These are phyloP conservation scores for Temnothorax rugatulus DNA, from an alignment of 2,888 invertebrate genomes.

Conservation along the genomic window DNA sequence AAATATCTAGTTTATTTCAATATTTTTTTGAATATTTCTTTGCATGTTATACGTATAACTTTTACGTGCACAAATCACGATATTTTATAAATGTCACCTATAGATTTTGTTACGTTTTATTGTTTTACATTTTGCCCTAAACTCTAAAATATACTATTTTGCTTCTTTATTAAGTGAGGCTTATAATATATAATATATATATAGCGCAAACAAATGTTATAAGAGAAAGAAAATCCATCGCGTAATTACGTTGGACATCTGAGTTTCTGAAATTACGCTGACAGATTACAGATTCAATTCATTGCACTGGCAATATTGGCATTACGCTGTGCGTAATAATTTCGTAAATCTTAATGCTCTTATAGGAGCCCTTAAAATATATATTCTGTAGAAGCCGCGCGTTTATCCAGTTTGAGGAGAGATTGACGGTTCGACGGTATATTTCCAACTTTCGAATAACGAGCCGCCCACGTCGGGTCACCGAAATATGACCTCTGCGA, in stretches of 20 bases:
- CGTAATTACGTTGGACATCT: not conserved
- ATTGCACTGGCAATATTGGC: not conserved
- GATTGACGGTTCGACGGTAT: not conserved
- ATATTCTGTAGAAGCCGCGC: not conserved
- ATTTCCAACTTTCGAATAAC: slow-evolving; percentile 29
- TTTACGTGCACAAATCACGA: not conserved
- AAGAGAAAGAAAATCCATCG: not conserved
- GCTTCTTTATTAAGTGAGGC: not conserved
- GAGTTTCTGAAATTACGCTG: not conserved
- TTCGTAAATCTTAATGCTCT: not conserved
- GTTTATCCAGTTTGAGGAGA: not conserved
- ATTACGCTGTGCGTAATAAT: not conserved
- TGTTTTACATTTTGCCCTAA: not conserved
- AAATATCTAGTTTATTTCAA: not conserved
- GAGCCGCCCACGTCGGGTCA: slow-evolving; percentile 25
- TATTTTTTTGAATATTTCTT: not conserved
- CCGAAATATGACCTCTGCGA: slow-evolving; percentile 20
- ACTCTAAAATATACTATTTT: not conserved
- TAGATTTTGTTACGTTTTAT: not conserved
- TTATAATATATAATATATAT: not conserved
- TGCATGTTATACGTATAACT: no score
- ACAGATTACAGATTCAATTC: not conserved
- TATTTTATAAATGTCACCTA: not conserved
- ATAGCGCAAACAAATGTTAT: not conserved
- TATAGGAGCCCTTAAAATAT: no score